Evolutionary conservation across 2,888 invertebrate species (phyloP), one percentile per base, ranked within the genome.

Genomic region (Pycnomerus fuliginosus): DNA sequence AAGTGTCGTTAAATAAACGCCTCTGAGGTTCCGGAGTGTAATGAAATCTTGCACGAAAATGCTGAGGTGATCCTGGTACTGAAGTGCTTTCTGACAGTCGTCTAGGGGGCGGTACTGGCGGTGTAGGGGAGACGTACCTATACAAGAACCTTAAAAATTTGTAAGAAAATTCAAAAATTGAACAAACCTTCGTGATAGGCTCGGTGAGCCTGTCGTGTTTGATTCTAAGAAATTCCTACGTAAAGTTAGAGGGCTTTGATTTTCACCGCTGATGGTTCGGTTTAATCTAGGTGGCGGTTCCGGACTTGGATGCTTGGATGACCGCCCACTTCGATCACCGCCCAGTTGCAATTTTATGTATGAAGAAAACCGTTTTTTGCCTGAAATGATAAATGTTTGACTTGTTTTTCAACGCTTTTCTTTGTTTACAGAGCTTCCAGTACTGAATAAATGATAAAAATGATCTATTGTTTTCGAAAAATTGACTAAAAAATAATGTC

Each of bases 271-370:
- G 16, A 63, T 43, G 10, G 64, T 65, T 43, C 74, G 60, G 52
- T 67, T 70, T 16, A 71, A 54, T 38, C 76, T 73, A 53, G 80
- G 80, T 44, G 80, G 80, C 12, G 80, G 80, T 68, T 80, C 80
- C 14, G 80, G 80, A 60, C 79, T 80, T 50, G 79, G 78, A 63
- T 79, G 78, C 36, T 78, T 54, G 3, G 72, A 71, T 1, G 71
- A 67, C 44, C 68, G 57, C 17, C 69, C 71, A 44, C 69, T 68
- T 29, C 70, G 57, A 53, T 79, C 79, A 42, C 74, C 72, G 30
- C 76, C 73, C 62, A 83, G 80, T 75, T 88, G 85, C 73, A 87
- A 80, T 77, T 88, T 88, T 66, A 87, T 85, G 76, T 88, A 88
- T 58, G 87, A 86, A 68, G 87, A 84, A 73, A 89, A 87, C 68